A percentile compares a stretch with the other conserved stretches of the same genome.
Evolutionary conservation across 2,888 invertebrate species (phyloP).

Genomic region (Fragum whitleyi): DNA sequence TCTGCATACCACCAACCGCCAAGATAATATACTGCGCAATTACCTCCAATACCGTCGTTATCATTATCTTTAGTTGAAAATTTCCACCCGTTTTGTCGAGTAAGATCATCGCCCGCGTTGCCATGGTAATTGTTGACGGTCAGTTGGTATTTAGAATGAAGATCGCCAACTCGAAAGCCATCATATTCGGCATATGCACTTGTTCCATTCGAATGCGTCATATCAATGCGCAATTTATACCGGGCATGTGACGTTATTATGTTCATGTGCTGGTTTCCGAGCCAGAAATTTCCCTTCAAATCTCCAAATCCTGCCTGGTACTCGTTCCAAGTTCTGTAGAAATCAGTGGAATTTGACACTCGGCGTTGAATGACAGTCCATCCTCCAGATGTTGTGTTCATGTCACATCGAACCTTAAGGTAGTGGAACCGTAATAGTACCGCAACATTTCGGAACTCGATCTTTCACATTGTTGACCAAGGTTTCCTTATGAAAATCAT

Average conservation of each 20-base stretch:
- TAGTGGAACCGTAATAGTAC: too few relatives aligned
- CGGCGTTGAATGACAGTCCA: too few relatives aligned
- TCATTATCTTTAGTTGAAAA: too few relatives aligned
- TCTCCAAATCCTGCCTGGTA: slow-evolving; percentile 44
- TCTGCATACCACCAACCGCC: too few relatives aligned
- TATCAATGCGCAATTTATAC: slow-evolving; percentile 43
- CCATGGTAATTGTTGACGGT: slow-evolving; percentile 31
- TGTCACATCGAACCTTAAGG: slow-evolving; percentile 50
- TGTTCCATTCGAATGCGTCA: slow-evolving; percentile 2
- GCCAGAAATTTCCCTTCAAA: slow-evolving; percentile 39
- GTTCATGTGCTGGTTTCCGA: slow-evolving; percentile 41
- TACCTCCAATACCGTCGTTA: too few relatives aligned
- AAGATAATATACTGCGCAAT: too few relatives aligned
- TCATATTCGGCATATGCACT: slow-evolving; percentile 30
- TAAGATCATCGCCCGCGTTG: not conserved
- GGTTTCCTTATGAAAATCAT: too few relatives aligned
- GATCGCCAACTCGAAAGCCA: slow-evolving; percentile 22
- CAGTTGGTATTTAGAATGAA: slow-evolving; percentile 22
- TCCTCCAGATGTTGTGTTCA: slow-evolving; percentile 34
- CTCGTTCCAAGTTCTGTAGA: slow-evolving; percentile 37
- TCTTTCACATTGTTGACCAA: too few relatives aligned
- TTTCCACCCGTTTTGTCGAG: too few relatives aligned
- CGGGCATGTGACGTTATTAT: slow-evolving; percentile 21
- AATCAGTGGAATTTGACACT: slow-evolving; percentile 37
- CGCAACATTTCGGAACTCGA: too few relatives aligned